A percentile compares a stretch with the other conserved stretches of the same genome.
Conservation (phyloP, 2,888 invertebrate species). For the Meiosimyza decipiens region DNA sequence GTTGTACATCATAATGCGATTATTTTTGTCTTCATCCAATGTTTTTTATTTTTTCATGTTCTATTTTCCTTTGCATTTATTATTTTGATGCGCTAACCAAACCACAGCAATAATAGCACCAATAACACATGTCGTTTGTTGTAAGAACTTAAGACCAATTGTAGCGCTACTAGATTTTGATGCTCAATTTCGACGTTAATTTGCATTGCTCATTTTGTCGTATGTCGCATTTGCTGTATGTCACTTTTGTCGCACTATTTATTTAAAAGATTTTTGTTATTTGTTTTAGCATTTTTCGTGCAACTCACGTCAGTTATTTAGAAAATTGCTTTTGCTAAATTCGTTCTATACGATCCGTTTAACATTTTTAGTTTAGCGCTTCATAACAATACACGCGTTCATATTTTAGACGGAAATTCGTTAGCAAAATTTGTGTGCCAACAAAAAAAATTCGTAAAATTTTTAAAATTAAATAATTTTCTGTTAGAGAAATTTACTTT, state of each 20-base stretch:
- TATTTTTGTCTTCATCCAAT: no score
- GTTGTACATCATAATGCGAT: no score
- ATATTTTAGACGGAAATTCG: no score
- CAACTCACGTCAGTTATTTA: slow-evolving; percentile 6
- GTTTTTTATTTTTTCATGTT: no score
- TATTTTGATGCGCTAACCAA: no score
- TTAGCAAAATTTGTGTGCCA: not conserved
- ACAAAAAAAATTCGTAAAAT: not conserved
- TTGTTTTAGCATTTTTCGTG: not conserved
- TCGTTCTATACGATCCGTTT: not conserved
- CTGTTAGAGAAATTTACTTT: no score
- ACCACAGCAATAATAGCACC: not conserved
- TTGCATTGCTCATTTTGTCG: not conserved
- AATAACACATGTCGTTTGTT: no score
- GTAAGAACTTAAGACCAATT: not conserved
- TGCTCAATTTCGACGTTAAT: not conserved
- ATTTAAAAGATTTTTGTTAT: slow-evolving; percentile 22
- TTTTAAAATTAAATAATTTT: slow-evolving; percentile 2
- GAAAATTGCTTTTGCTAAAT: slow-evolving; percentile 1
- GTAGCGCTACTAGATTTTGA: not conserved
- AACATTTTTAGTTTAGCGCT: slow-evolving; percentile 18
- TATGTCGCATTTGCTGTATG: not conserved
- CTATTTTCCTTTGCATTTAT: no score
- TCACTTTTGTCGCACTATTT: not conserved
- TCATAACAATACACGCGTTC: slow-evolving; percentile 15